These are phyloP conservation scores for Chloroclystis v-ata DNA, from an alignment of 2,888 invertebrate genomes.

Conservation along the genomic window DNA sequence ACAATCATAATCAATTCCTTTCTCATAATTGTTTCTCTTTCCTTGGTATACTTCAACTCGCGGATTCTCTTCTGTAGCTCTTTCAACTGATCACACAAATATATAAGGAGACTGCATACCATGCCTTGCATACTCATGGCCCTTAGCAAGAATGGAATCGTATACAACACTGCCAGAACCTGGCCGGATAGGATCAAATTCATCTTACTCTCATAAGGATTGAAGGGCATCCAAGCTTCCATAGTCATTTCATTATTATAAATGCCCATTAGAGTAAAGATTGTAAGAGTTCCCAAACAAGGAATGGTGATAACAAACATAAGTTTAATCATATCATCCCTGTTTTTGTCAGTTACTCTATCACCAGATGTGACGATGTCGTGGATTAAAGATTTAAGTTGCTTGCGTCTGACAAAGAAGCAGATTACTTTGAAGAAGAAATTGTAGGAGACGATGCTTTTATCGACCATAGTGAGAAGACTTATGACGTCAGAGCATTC, in stretches of 20 bases:
- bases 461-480: constrained; percentile 52
- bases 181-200: constrained; percentile 44
- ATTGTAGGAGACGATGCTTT: constrained; percentile 48
- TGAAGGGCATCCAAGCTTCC: constrained; percentile 63
- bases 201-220: constrained; percentile 41
- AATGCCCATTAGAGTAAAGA: constrained; percentile 42
- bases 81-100: constrained; percentile 58
- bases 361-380: constrained; percentile 56
- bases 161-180: constrained; percentile 39
- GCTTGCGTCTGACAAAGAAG: constrained; percentile 43
- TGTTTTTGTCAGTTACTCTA: constrained; percentile 33
- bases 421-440: constrained; percentile 49
- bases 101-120: constrained; percentile 57
- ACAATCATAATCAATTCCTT: constrained; percentile 46
- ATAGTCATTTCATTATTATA: constrained; percentile 49
- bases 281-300: constrained; percentile 32
- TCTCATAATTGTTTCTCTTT: constrained; percentile 35
- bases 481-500: constrained; percentile 33
- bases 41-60: constrained; percentile 37
- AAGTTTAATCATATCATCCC: constrained; percentile 20
- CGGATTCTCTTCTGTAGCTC: constrained; percentile 46
- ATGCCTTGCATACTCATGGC: constrained; percentile 58
- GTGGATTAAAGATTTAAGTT: constrained; percentile 41
- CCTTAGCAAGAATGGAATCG: constrained; percentile 44
- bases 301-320: constrained; percentile 8